Evolutionary conservation across 2,888 invertebrate species (phyloP), one percentile per base, ranked within the genome.

Genomic region (Drosophila dives): DNA sequence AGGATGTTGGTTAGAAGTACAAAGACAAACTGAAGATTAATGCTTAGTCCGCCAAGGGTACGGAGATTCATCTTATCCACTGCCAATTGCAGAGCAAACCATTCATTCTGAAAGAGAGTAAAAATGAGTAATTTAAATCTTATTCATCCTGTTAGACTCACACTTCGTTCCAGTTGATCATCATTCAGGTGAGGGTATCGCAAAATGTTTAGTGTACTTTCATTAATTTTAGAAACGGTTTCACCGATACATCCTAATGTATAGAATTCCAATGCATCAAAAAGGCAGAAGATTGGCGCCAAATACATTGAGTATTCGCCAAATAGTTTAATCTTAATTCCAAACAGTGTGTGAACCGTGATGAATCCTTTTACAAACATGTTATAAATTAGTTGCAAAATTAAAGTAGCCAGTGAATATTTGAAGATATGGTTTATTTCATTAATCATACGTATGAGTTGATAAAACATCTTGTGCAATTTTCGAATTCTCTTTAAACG

Each of bases 31-130:
- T 51, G 50, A 10, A 26, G 53, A 48, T 71, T 75, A 15, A 81
- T 54, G 32, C 12, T 55, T 26, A 58, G 45, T 0, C 50, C 50
- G 1, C 62, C 80, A 26, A 73, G 55, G 1, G 61, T 23, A 1
- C 34, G 33, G 2, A 66, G 3, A 5, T 51, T 42, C 0, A 61
- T 71, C 17, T 76, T 63, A 26, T 71, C 64, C 38, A 58, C 42
- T 0, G 56, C 40, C 8, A 79, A n/a, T 12, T 76, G 82, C 0
- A 81, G 33, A 4, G 55, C 55, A 6, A 80, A 34, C 70, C 67
- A 71, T 3, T 80, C 74, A 20, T 45, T 50, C 79, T 80, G 45
- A 12, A 56, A 68, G 6, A 17, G 20, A 40, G 0, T 15, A 17
- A 5, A 50, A 26, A 50, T 50, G 29, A 15, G 1, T 17, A 12